Evolutionary conservation across 2,797 vertebrate genomes (phyloP), one percentile per base, ranked within the genome.

Genomic region (Erethizon dorsatum): DNA sequence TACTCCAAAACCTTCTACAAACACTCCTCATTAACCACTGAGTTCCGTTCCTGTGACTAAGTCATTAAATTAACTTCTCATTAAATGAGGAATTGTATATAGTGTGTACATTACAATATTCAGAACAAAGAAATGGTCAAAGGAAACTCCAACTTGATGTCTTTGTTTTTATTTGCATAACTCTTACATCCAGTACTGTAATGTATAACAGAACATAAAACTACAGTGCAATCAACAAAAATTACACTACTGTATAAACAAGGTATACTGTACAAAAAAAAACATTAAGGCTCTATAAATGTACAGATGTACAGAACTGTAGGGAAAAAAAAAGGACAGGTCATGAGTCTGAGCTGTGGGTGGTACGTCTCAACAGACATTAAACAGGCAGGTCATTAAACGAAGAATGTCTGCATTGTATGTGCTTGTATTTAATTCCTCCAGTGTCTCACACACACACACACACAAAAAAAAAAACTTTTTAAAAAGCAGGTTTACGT

Each of bases 401-500:
- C 26, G 7, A 77, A 4, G 26, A 31, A 50, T 22, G 24, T 7
- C 63, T 84, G 41, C 79, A 52, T 84, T 91, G 24, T 57, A 82
- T 75, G 31, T 20, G 69, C 26, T 41, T 83, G 10, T 6, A 83
- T 47, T 91, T 88, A 84, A 91, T 73, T 95, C 47, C 52, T 93
- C 83, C 17, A 33, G 31, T 71, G 50, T 88, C 37, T 9, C 17
- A 22, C 67, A 69, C n/a, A 22, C 67, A 69, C 67, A 67, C 6
- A 65, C 57, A 59, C 63, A 65, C 59, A 61, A 73, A 26, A 50
- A 61, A 61, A 73, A 26, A 50, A 61, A 2, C 12, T 69, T 91
- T 86, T 28, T 45, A 57, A 71, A 91, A 77, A 83, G 31, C 56
- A 97, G 80, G 84, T 83, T 7, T 75, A 91, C 71, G 15, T 54